Evolutionary conservation across 2,888 invertebrate species (phyloP).

Genomic region (Mamestra brassicae): DNA sequence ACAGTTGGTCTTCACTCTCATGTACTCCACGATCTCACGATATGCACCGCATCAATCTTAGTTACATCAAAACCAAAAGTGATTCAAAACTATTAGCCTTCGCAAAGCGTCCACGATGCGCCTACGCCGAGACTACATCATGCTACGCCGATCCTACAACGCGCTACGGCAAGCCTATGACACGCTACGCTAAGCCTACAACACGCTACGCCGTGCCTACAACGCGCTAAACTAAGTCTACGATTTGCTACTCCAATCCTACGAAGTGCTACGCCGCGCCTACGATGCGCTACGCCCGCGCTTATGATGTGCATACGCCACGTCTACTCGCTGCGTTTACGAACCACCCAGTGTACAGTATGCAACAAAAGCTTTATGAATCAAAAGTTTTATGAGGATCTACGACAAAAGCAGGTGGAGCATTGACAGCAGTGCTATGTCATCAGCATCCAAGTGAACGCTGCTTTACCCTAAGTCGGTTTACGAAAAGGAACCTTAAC

Average conservation of each 20-base stretch:
- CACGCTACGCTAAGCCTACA: neutral
- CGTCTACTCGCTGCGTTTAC: neutral
- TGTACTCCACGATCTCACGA: too few relatives aligned
- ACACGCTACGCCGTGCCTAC: neutral
- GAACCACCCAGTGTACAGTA: neutral
- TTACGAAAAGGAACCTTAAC: slow-evolving; percentile 1
- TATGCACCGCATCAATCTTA: too few relatives aligned
- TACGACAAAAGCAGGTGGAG: neutral
- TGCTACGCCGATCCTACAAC: neutral
- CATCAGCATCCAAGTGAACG: neutral
- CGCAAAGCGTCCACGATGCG: neutral
- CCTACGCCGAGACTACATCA: neutral
- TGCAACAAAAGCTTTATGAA: slow-evolving; percentile 1
- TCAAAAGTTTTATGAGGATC: neutral
- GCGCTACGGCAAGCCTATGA: neutral
- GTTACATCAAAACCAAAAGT: neutral
- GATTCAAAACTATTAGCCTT: neutral
- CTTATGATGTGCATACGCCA: neutral
- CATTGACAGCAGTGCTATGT: slow-evolving; percentile 1
- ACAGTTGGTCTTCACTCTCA: too few relatives aligned
- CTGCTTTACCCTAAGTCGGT: slow-evolving; percentile 15
- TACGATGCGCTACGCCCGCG: neutral
- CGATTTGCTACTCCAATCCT: neutral
- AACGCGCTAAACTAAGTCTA: neutral
- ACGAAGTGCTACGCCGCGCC: neutral